Conservation (phyloP, 2,113 vertebrate genomes). For the Hystrix cristata region DNA sequence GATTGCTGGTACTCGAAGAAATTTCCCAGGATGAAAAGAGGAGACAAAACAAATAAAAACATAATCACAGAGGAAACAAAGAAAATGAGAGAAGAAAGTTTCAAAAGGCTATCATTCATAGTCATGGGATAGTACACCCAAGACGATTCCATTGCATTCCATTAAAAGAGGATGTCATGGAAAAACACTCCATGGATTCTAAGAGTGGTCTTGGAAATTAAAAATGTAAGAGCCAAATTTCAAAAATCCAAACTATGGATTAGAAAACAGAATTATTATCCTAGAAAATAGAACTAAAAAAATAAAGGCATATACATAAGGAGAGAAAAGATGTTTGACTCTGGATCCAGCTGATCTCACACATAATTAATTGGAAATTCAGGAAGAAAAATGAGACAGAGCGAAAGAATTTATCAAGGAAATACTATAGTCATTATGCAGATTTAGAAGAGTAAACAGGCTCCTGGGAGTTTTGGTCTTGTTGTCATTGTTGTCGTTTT, state of each 20-base stretch:
- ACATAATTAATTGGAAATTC: neutral
- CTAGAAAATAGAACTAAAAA: neutral
- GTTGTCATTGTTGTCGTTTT: neutral
- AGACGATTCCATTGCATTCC: neutral
- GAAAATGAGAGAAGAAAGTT: neutral
- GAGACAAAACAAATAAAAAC: neutral
- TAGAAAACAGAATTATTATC: neutral
- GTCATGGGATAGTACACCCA: neutral
- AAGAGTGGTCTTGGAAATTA: neutral
- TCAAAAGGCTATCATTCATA: neutral
- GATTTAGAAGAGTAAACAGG: neutral
- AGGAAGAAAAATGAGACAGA: neutral
- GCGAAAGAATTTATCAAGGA: constrained; percentile 29
- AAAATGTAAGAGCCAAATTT: neutral
- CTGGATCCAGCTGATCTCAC: neutral
- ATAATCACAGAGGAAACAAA: neutral
- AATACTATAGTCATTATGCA: neutral
- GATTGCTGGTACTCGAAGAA: neutral
- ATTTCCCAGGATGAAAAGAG: neutral
- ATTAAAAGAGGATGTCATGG: neutral
- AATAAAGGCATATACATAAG: neutral
- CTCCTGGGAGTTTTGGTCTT: neutral
- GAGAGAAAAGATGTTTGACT: neutral
- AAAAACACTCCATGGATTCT: neutral
- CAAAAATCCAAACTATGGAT: neutral